Percentiles rank a stretch among this genome's conserved stretches.
phyloP scores from a whole-genome alignment of 2,113 vertebrate genomes.

The Alectura lathami region DNA sequence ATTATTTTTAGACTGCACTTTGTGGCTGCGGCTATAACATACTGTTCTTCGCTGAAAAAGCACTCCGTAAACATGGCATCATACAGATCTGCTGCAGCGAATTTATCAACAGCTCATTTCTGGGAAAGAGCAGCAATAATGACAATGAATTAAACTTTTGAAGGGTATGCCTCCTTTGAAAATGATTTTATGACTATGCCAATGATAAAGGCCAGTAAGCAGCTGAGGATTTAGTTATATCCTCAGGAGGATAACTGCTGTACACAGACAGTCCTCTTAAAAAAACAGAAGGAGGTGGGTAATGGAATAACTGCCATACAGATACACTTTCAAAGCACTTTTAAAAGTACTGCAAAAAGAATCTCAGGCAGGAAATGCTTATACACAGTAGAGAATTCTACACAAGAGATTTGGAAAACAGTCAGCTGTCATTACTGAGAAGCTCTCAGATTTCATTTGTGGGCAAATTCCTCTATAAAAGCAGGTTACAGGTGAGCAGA shows the following conservation, averaged over 20 bases:
- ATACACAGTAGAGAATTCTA: not conserved
- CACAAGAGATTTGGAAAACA: not conserved
- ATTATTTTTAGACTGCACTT: constrained; percentile 56
- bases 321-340: not conserved
- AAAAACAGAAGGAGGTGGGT: not conserved
- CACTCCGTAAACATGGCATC: not conserved
- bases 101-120: not conserved
- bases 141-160: not conserved
- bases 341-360: not conserved
- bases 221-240: not conserved
- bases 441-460: not conserved
- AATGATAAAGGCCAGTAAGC: not conserved
- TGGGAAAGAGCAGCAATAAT: not conserved
- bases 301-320: not conserved
- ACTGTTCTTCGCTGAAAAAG: not conserved
- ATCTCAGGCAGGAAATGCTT: not conserved
- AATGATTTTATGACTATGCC: not conserved
- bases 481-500: not conserved
- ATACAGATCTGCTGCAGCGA: not conserved
- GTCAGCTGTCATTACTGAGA: not conserved
- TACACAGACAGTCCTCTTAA: not conserved
- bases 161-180: not conserved
- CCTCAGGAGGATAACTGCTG: not conserved
- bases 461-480: not conserved
- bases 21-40: not conserved